Base-by-base conservation (phyloP, 1,140 invertebrate genomes). In the Pogonognathellus flavescens region DNA sequence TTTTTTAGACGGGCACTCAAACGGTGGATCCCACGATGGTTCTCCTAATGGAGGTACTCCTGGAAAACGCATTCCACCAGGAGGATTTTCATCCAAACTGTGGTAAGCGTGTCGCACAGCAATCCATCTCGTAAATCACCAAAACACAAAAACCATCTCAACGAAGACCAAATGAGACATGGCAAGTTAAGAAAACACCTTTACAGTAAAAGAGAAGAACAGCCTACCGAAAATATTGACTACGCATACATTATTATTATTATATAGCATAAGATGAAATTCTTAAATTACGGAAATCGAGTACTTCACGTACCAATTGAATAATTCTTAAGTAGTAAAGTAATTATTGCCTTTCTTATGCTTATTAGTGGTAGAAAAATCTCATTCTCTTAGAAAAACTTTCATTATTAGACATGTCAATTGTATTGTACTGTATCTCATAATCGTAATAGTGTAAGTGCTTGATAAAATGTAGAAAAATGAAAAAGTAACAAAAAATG, bases 61-160 rank as follows among this genome's bases (percentile, higher is more conserved):
- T 76, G 91, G 90, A 84, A 90, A 90, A 70, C 91, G 91, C 87
- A 91, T 92, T 66, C 92, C 92, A 80, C 92, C 92, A 16, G 92
- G 92, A 84, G 91, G 92, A 80, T 92, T 90, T 84, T 91, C 91
- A 52, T 91, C 91, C 62, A 91, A 91, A 70, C 90, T 92, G 60
- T 92, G 92, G 92, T 92, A 91, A 92, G 85, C 53, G 70, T 16
- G 31, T 82, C 55, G 53, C 31, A 31, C 55, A 41, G 76, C 50
- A 14, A 53, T 20, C 31, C 76, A 80, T 80, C 76, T 50, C 52
- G 22, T 66, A 66, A 62, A 66, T 66, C 62, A 66, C 10, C 22
- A 66, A 66, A 66, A 66, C 25, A 25, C 31, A 66, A 2, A 66
- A 2, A 25, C 0, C 20, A 66, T 66, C 62, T 66, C 62, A 66